Evolutionary conservation across 2,113 vertebrate species (phyloP), one percentile per base, ranked within the genome.

Genomic region (Gymnarchus niloticus): DNA sequence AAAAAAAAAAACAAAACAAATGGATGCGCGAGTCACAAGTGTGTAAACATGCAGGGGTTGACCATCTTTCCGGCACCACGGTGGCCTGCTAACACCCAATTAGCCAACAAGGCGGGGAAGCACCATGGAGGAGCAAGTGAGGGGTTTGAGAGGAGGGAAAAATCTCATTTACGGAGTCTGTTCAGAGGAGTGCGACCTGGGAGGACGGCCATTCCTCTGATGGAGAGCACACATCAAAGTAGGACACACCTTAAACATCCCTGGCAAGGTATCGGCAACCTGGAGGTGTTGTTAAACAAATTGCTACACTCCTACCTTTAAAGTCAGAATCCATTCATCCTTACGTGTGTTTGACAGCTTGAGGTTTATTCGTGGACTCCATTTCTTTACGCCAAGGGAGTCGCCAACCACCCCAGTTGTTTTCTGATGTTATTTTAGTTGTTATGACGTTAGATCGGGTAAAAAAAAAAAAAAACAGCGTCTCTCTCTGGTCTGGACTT

Each of bases 271-370:
- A 83, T 87, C 52, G 33, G 87, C 91, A 92, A 92, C 90, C 91
- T 91, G 88, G 84, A 89, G 88, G 77, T 84, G 90, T 87, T 91
- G 90, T 89, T 90, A 90, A 93, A 93, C 91, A 92, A 90, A 89
- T 90, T 90, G 86, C 88, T 85, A 48, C 81, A 80, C 87, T 84
- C 69, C 76, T 83, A 84, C 89, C 85, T 89, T 82, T 85, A 57
- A 85, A 85, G 86, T 86, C 84, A 90, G 87, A 87, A 57, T 88
- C 83, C 59, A 88, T 87, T 88, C 84, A 91, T 89, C 87, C 83
- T 86, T 87, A 83, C 87, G 90, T 87, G 88, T 86, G 73, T 89
- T 85, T 88, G 87, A 87, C 88, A 85, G 86, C 82, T 88, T 52
- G 61, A 48, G 56, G 86, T 88, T 88, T 89, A 77, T 87, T 84